Percentiles rank a stretch among this genome's conserved stretches.
phyloP scores from a whole-genome alignment of 2,888 invertebrate species.

The Trichopria drosophilae region DNA sequence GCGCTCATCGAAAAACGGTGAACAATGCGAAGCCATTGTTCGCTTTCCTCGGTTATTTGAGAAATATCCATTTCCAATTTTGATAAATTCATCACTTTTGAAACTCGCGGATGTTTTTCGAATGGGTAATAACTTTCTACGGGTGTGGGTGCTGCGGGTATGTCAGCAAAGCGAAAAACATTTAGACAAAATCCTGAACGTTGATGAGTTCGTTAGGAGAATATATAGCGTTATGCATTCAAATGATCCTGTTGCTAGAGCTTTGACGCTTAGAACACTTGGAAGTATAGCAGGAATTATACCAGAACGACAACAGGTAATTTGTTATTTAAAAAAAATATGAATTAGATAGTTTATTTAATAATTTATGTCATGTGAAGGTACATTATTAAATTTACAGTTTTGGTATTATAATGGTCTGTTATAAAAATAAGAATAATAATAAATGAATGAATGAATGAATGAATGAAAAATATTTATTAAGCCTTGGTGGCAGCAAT shows the following conservation, averaged over 20 bases:
- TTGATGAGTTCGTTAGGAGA: constrained; percentile 88
- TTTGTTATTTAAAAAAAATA: background rate
- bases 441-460: too few relatives aligned
- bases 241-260: constrained; percentile 94
- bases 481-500: too few relatives aligned
- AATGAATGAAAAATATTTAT: too few relatives aligned
- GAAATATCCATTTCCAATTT: constrained; percentile 96
- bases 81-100: constrained; percentile 93
- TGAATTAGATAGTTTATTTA: background rate
- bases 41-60: constrained; percentile 92
- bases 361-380: background rate
- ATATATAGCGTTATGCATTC: constrained; percentile 94
- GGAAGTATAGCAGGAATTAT: constrained; percentile 93
- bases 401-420: too few relatives aligned
- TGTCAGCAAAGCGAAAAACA: constrained; percentile 96
- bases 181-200: constrained; percentile 91
- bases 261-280: constrained; percentile 83
- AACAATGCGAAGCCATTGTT: constrained; percentile 97
- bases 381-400: too few relatives aligned
- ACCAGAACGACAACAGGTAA: constrained; percentile 81
- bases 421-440: too few relatives aligned
- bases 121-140: constrained; percentile 84
- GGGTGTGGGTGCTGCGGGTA: constrained; percentile 89
- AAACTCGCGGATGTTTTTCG: constrained; percentile 95
- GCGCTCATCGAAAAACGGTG: constrained; percentile 87